A percentile compares a stretch with the other conserved stretches of the same genome.
phyloP scores from a whole-genome alignment of 2,888 invertebrate genomes.

The Eubasilissa splendida region DNA sequence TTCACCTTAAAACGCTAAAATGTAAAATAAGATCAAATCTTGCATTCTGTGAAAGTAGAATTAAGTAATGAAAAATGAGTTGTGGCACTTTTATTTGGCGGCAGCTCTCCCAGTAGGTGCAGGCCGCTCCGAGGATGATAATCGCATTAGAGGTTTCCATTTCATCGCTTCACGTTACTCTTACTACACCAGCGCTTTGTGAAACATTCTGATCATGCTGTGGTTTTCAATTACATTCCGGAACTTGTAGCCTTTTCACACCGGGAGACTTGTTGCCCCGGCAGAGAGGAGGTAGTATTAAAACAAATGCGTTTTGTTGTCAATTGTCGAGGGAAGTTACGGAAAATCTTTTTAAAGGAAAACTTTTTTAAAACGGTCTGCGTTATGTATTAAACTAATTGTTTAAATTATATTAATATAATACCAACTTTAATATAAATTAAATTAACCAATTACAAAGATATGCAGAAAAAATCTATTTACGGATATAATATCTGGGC shows the following conservation, averaged over 20 bases:
- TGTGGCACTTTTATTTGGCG: slow-evolving; percentile 44
- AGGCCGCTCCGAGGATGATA: slow-evolving; percentile 39
- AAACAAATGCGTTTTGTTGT: neutral
- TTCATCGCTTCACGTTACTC: slow-evolving; percentile 49
- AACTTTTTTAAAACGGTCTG: no score
- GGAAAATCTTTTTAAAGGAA: neutral
- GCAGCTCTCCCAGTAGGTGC: slow-evolving; percentile 22
- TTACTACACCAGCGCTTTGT: slow-evolving; percentile 43
- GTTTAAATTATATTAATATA: no score
- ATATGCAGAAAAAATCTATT: no score
- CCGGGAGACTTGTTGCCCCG: neutral
- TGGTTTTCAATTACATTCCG: slow-evolving; percentile 40
- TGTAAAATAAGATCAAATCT: slow-evolving; percentile 17
- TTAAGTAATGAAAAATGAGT: slow-evolving; percentile 47
- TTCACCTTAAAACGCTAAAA: neutral
- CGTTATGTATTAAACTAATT: no score
- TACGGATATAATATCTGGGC: no score
- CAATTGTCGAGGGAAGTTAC: neutral
- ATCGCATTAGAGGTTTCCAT: slow-evolving; percentile 57
- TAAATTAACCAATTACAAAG: no score
- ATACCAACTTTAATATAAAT: no score
- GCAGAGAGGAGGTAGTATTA: neutral
- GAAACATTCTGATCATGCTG: slow-evolving; percentile 34
- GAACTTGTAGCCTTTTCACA: slow-evolving; percentile 9
- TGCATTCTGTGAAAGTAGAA: slow-evolving; percentile 33